Conservation (phyloP, 2,797 vertebrate genomes). For the Otus scops region DNA sequence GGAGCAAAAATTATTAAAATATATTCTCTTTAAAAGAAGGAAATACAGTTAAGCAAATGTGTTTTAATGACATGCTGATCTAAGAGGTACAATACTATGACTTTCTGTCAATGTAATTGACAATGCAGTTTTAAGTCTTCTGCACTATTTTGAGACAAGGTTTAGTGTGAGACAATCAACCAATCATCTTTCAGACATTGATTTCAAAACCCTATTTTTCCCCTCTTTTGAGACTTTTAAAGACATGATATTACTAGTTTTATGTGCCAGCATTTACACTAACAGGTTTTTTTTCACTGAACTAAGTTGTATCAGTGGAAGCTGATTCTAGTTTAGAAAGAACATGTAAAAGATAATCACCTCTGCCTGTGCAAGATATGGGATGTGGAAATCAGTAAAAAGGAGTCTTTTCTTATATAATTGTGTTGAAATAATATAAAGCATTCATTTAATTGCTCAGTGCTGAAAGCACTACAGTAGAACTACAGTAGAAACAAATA, state of each 20-base stretch:
- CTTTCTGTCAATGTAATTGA: conserved; percentile 1
- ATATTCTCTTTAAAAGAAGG: not conserved
- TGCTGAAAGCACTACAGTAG: not conserved
- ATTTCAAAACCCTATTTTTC: not conserved
- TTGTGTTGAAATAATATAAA: not conserved
- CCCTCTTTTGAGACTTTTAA: not conserved
- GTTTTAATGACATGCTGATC: not conserved
- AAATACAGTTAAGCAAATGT: not conserved
- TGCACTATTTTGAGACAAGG: not conserved
- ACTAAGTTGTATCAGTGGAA: not conserved
- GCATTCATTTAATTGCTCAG: not conserved
- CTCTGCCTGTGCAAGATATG: not conserved
- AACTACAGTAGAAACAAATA: not conserved
- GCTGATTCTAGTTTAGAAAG: not conserved
- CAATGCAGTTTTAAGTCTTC: conserved; percentile 36
- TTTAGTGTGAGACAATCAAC: not conserved
- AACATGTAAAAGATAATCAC: not conserved
- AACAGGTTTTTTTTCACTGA: not conserved
- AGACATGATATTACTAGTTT: not conserved
- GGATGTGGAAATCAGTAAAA: not conserved
- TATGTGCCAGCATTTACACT: not conserved
- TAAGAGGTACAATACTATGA: not conserved
- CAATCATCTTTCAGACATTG: not conserved
- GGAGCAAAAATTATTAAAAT: not conserved
- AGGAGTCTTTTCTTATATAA: not conserved